These are phyloP conservation scores for Melipona quadrifasciata DNA, from an alignment of 1,140 invertebrate species.

Conservation along the genomic window DNA sequence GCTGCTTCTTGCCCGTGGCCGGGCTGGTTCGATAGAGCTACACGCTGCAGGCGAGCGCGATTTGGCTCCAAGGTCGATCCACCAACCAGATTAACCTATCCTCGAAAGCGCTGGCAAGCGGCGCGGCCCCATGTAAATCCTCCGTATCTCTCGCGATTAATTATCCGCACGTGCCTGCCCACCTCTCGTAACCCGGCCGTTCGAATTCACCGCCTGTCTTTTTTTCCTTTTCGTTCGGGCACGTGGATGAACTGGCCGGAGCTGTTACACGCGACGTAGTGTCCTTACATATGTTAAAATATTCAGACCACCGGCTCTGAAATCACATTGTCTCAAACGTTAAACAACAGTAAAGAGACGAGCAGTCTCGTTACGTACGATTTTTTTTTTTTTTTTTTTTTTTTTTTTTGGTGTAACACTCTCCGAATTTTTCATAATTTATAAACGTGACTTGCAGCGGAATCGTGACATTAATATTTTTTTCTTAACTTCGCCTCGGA, in stretches of 20 bases:
- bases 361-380: too few species aligned
- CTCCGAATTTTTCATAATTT: too few species aligned
- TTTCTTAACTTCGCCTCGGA: background rate
- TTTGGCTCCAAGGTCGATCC: constrained; percentile 64
- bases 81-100: constrained; percentile 58
- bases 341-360: too few species aligned
- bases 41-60: constrained; percentile 55
- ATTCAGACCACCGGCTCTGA: too few species aligned
- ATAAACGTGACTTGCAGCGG: too few species aligned
- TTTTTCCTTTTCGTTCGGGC: background rate
- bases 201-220: background rate
- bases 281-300: too few species aligned
- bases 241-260: too few species aligned
- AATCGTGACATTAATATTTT: background rate
- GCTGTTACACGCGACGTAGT: too few species aligned
- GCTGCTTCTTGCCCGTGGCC: constrained; percentile 70
- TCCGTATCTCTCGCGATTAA: background rate
- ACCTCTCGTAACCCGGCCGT: too few species aligned
- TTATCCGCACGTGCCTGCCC: background rate
- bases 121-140: background rate
- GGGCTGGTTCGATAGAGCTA: constrained; percentile 76
- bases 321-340: too few species aligned
- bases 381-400: too few species aligned
- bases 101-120: constrained; percentile 33
- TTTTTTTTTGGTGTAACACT: too few species aligned